Base-by-base conservation (phyloP, 2,888 invertebrate genomes). In the Agonopterix alstromeriana region DNA sequence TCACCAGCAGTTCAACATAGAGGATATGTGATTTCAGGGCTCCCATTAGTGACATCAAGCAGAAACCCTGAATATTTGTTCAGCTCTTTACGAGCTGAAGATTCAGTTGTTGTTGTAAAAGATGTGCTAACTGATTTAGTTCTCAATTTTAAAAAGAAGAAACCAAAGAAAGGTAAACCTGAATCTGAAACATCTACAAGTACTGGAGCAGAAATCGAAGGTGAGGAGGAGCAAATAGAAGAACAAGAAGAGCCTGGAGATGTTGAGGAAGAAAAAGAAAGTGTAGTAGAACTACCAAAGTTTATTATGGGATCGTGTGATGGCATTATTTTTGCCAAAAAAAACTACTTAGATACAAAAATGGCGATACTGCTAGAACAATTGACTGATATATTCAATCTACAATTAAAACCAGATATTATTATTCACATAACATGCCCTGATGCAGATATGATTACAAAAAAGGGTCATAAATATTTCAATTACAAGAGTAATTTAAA, bases 21-120 rank as follows among this genome's bases (percentile, higher is more conserved):
- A 63, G 94, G 93, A 8, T 93, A 91, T 80, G 86, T 94, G 2
- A 70, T 93, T 55, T 91, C 91, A 50, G 93, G 92, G 7, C 75
- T 93, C 53, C 94, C 94, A 12, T 67, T 93, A 38, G 81, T 93
- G n/a, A 83, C 90, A 2, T 84, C 88, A 45, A 63, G 47, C 48
- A 67, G 58, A 55, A 61, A 56, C 43, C 50, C 65, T 35, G 54
- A 66, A 53, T 70, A 63, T 56, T 59, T 73, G 35, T 54, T 67
- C 36, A 54, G 64, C 46, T 57, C 60, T 42, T 59, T 83, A 44
- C 46, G 67, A 63, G 63, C 73, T 12, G 89, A 88, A 71, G 83
- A 81, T 55, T 69, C 81, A 36, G 12, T 77, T 43, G 27, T 55
- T 35, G 52, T 61, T 48, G 55, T 70, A 36, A 63, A 76, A 50